Evolutionary conservation across 2,797 vertebrate genomes (phyloP), one percentile per base, ranked within the genome.

Genomic region (Antennarius maculatus): DNA sequence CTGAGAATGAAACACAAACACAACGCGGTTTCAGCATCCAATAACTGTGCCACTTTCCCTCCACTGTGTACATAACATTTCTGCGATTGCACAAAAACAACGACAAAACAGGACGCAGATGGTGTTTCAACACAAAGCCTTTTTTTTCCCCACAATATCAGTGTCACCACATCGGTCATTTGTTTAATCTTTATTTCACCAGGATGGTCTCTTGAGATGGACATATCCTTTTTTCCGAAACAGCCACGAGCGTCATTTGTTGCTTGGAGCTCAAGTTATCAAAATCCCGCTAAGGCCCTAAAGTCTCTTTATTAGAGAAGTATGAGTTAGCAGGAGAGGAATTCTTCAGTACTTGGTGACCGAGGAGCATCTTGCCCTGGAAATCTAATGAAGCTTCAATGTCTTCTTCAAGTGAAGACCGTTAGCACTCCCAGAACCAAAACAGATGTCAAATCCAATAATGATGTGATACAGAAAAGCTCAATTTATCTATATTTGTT

Each of bases 61-160:
- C 54, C 50, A 51, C 34, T 11, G 3, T 14, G 49, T 6, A n/a
- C 60, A 62, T 49, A 75, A 60, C 80, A 79, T 78, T 86, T 79
- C 71, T 84, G 54, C 15, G 72, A 79, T 68, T 78, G 65, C 70
- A 69, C 68, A 69, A 83, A 84, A 79, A 74, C 76, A 72, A 66
- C 80, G 80, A 73, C 66, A 82, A 86, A 89, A 88, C 83, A 89
- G 88, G 87, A 90, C 52, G 51, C 84, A 87, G 88, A 86, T 85
- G 86, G 79, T 10, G 63, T 75, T 74, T 60, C 60, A 68, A 83
- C 80, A 86, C 71, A 82, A 77, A 79, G 68, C 56, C 11, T 12
- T 48, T 48, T 69, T 69, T 70, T 61, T 54, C 54, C 34, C 43
- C 29, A 39, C 43, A 41, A 37, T 61, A 79, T 70, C 34, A 41